Conservation (phyloP, 2,113 vertebrate species). For the Ageneiosus marmoratus region DNA sequence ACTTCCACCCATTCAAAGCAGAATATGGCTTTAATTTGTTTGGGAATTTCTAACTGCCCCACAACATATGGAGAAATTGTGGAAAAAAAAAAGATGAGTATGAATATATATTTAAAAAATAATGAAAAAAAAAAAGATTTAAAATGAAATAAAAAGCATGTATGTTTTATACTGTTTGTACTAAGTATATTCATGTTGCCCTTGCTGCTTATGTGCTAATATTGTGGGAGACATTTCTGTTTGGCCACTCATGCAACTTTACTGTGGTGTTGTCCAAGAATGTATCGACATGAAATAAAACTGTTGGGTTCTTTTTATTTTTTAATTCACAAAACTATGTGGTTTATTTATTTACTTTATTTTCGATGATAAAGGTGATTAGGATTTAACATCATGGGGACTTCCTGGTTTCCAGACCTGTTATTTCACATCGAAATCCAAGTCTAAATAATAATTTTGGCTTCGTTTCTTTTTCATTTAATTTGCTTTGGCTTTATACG, state of each 20-base stretch:
- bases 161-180: constrained; percentile 83
- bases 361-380: not conserved
- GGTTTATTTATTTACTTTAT: constrained; percentile 45
- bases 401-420: too few species aligned
- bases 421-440: not conserved
- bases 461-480: not conserved
- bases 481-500: not conserved
- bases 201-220: constrained; percentile 79
- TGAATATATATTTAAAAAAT: constrained; percentile 75
- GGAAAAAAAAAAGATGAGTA: constrained; percentile 60
- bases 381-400: too few species aligned
- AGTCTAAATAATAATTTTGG: not conserved
- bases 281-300: constrained; percentile 80
- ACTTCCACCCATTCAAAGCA: constrained; percentile 60
- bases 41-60: constrained; percentile 66
- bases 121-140: constrained; percentile 58
- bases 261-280: constrained; percentile 79
- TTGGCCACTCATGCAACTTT: constrained; percentile 79
- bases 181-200: constrained; percentile 76
- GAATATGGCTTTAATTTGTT: constrained; percentile 73
- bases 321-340: constrained; percentile 58
- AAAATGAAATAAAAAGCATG: constrained; percentile 71
- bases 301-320: constrained; percentile 74
- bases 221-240: constrained; percentile 75
- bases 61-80: constrained; percentile 61